A percentile compares a stretch with the other conserved stretches of the same genome.
These are phyloP conservation scores for Malurus leucopterus DNA, from an alignment of 2,797 vertebrate species.

Conservation along the genomic window DNA sequence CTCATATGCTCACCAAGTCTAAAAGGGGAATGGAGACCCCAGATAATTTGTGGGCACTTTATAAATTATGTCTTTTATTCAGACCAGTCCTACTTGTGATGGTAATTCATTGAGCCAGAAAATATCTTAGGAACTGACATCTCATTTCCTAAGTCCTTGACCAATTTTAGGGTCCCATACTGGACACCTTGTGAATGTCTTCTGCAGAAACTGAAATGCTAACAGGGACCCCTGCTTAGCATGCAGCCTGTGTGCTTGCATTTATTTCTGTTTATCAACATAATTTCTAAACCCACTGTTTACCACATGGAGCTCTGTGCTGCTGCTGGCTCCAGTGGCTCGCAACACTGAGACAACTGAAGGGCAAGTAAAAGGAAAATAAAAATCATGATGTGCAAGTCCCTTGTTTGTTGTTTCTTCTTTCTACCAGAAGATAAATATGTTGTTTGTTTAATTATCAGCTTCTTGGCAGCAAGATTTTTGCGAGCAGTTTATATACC, in stretches of 20 bases:
- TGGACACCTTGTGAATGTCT: neutral
- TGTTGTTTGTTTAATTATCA: neutral
- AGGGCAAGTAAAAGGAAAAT: neutral
- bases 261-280: conserved; percentile 6
- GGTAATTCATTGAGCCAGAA: neutral
- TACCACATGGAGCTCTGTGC: neutral
- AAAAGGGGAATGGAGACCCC: neutral
- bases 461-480: neutral
- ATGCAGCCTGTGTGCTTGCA: neutral
- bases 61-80: neutral
- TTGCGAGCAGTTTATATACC: neutral
- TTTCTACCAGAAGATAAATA: neutral
- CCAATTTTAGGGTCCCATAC: neutral
- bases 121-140: neutral
- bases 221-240: neutral
- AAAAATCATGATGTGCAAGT: neutral
- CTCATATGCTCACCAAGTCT: neutral
- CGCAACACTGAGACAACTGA: neutral
- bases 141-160: neutral
- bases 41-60: neutral
- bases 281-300: neutral
- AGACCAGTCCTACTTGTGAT: neutral
- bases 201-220: neutral
- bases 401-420: neutral
- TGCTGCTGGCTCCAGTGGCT: neutral